phyloP scores from a whole-genome alignment of 2,113 vertebrate genomes.

The Coturnix japonica region DNA sequence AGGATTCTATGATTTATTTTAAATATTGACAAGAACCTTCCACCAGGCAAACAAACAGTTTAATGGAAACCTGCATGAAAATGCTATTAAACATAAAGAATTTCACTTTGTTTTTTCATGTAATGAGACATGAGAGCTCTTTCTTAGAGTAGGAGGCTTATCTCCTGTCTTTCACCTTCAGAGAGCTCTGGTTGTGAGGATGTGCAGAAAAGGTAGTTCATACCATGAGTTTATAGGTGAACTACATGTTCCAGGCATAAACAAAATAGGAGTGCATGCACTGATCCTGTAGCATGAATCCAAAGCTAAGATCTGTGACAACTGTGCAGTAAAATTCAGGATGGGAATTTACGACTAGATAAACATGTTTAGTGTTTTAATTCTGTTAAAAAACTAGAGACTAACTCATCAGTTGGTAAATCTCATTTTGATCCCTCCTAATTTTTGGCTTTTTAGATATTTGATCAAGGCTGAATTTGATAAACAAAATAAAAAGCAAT shows the following conservation, averaged over 20 bases:
- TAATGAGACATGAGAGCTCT: neutral
- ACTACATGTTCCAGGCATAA: neutral
- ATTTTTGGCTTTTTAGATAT: slow-evolving; percentile 25
- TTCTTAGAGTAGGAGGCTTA: neutral
- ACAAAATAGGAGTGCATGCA: neutral
- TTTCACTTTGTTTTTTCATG: rapidly evolving
- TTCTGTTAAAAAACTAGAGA: slow-evolving; percentile 28
- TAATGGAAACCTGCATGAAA: neutral
- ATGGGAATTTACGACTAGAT: neutral
- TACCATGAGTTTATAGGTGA: neutral
- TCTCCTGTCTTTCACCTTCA: neutral
- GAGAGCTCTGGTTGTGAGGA: neutral
- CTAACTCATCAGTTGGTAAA: slow-evolving; percentile 22
- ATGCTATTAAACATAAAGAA: neutral
- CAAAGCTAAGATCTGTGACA: neutral
- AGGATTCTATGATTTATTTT: neutral
- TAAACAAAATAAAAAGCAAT: neutral
- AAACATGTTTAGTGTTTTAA: neutral
- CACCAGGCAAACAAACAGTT: neutral
- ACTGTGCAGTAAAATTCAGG: neutral
- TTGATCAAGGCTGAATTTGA: neutral
- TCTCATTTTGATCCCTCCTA: neutral
- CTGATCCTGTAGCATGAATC: neutral
- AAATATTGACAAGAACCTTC: neutral
- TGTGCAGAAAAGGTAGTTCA: neutral